Percentiles rank a stretch among this genome's conserved stretches.
Evolutionary conservation across 1,140 invertebrate species (phyloP).

Genomic region (Notospermus geniculatus): DNA sequence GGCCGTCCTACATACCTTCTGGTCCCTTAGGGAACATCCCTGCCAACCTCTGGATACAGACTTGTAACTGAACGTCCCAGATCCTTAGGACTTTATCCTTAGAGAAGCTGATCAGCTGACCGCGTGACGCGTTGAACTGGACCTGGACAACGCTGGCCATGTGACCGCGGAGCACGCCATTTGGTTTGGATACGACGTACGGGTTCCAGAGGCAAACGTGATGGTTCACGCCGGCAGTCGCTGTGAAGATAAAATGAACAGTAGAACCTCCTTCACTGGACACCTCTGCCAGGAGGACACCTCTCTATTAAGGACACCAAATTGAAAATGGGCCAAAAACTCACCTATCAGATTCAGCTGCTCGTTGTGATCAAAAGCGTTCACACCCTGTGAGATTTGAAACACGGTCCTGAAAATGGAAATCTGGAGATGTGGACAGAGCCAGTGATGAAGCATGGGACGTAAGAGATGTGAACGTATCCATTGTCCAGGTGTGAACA

Average conservation of each 20-base stretch:
- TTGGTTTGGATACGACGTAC: constrained; percentile 55
- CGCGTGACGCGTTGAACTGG: constrained; percentile 47
- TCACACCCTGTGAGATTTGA: constrained; percentile 50
- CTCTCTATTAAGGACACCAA: too few species aligned
- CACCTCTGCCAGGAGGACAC: too few species aligned
- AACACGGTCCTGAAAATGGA: constrained; percentile 47
- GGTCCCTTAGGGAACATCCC: constrained; percentile 56
- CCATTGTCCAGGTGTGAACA: too few species aligned
- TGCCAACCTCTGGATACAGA: constrained; percentile 53
- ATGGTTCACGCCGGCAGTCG: constrained; percentile 54
- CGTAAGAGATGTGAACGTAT: too few species aligned
- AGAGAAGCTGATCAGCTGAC: constrained; percentile 54
- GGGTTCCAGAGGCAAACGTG: constrained; percentile 56
- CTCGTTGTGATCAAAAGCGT: constrained; percentile 52
- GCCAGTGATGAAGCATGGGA: too few species aligned
- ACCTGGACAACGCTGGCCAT: constrained; percentile 53
- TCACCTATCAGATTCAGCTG: constrained; percentile 52
- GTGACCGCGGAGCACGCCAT: constrained; percentile 54
- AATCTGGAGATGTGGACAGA: too few species aligned
- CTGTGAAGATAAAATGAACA: constrained; percentile 29
- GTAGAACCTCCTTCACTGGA: too few species aligned
- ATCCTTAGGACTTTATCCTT: constrained; percentile 56
- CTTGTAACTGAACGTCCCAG: constrained; percentile 57
- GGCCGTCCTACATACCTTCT: constrained; percentile 43
- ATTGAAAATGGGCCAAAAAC: constrained; percentile 12